These are phyloP conservation scores for Diogma glabrata DNA, from an alignment of 2,888 invertebrate species.

Conservation along the genomic window DNA sequence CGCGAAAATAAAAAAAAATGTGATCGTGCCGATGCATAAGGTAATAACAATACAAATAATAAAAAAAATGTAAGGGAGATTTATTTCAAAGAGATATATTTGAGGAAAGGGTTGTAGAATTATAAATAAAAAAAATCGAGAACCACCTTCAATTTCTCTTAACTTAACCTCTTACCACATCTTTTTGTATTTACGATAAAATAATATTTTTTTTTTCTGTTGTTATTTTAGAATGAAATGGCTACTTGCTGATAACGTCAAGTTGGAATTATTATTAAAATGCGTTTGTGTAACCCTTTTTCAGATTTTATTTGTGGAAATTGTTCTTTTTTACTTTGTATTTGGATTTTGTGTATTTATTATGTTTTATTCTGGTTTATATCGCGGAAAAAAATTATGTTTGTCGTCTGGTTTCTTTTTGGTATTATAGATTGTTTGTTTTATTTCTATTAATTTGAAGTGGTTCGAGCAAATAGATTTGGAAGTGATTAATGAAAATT, in stretches of 20 bases:
- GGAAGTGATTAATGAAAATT: no score
- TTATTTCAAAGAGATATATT: neutral
- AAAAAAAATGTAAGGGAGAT: slow-evolving; percentile 2
- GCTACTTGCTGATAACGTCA: slow-evolving; percentile 18
- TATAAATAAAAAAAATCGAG: neutral
- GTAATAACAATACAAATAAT: slow-evolving; percentile 8
- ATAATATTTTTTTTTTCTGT: slow-evolving; percentile 1
- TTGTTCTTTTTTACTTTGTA: no score
- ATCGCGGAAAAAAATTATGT: no score
- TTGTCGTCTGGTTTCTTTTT: no score
- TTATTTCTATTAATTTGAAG: no score
- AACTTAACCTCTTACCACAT: neutral
- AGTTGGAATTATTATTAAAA: slow-evolving; percentile 15
- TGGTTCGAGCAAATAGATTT: no score
- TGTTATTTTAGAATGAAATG: slow-evolving; percentile 9
- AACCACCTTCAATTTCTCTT: slow-evolving; percentile 9
- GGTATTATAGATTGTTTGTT: no score
- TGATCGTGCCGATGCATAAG: slow-evolving; percentile 21
- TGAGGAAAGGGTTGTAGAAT: slow-evolving; percentile 10
- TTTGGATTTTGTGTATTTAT: no score
- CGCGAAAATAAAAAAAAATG: slow-evolving; percentile 12
- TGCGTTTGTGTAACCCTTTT: slow-evolving; percentile 9
- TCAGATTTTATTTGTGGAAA: no score
- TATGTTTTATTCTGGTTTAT: no score
- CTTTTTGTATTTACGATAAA: neutral